A percentile compares a stretch with the other conserved stretches of the same genome.
Evolutionary conservation across 2,797 vertebrate species (phyloP).

Genomic region (Pagetopsis macropterus): DNA sequence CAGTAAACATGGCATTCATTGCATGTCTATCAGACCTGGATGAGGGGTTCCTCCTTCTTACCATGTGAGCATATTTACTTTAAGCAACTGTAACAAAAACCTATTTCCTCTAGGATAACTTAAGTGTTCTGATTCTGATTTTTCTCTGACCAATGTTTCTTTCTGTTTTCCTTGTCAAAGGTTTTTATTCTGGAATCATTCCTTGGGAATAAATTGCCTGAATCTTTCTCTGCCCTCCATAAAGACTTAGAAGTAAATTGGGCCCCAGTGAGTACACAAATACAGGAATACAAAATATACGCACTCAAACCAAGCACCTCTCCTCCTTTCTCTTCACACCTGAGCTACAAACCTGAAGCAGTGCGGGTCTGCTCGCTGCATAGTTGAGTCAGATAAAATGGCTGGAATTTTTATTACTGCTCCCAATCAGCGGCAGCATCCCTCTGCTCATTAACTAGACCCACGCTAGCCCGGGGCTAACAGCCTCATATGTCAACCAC

Average conservation of each 20-base stretch:
- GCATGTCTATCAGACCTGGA: neutral
- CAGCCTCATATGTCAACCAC: constrained; percentile 75
- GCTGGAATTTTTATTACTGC: constrained; percentile 62
- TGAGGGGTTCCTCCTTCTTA: neutral
- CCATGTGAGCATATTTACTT: no score
- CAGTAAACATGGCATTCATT: neutral
- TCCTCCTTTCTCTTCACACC: constrained; percentile 52
- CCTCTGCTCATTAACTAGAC: constrained; percentile 82
- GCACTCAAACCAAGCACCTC: constrained; percentile 35
- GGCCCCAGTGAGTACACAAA: neutral
- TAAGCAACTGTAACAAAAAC: no score
- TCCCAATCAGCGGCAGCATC: constrained; percentile 77
- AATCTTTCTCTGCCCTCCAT: neutral
- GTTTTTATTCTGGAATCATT: neutral
- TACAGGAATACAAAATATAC: constrained; percentile 4
- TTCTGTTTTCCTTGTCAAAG: neutral
- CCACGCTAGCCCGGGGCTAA: constrained; percentile 77
- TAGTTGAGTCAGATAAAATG: constrained; percentile 49
- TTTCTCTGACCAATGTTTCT: neutral
- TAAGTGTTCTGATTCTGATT: no score
- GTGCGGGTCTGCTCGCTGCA: constrained; percentile 35
- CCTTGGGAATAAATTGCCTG: neutral
- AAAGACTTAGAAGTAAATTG: neutral
- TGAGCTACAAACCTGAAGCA: constrained; percentile 36
- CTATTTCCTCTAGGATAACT: no score